Conservation (phyloP, 64 coral and sea anemone genomes). For the Stylophora pistillata region DNA sequence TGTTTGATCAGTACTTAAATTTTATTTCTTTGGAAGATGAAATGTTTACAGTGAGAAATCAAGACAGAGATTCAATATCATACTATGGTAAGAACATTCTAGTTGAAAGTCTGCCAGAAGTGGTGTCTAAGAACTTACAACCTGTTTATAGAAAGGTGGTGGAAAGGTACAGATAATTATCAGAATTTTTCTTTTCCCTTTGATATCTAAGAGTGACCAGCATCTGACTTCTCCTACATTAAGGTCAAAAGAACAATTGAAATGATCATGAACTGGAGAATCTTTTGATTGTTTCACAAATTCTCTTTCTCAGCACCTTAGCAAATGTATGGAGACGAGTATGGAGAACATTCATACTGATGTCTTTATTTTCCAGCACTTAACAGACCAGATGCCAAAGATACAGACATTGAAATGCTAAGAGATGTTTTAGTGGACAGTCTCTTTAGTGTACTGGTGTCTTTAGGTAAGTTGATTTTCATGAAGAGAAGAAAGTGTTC, state of each 20-base stretch:
- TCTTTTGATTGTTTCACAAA: too few relatives aligned
- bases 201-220: too few relatives aligned
- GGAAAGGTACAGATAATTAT: too few relatives aligned
- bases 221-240: too few relatives aligned
- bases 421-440: conserved; percentile 94
- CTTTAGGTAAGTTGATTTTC: conserved; percentile 66
- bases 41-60: conserved; percentile 98
- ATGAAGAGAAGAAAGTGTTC: too few relatives aligned
- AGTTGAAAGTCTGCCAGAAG: too few relatives aligned
- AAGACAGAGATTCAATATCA: conserved; percentile 96
- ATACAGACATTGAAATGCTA: conserved; percentile 97
- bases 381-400: conserved; percentile 95
- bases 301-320: too few relatives aligned
- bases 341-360: neutral
- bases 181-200: too few relatives aligned
- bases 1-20: conserved; percentile 99
- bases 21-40: conserved; percentile 99
- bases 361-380: conserved; percentile 61
- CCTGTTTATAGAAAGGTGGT: too few relatives aligned
- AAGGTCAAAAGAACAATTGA: too few relatives aligned
- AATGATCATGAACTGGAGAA: too few relatives aligned
- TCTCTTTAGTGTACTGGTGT: conserved; percentile 94
- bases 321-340: neutral
- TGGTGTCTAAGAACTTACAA: neutral
- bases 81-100: conserved; percentile 75